A percentile compares a stretch with the other conserved stretches of the same genome.
phyloP scores from a whole-genome alignment of 2,797 vertebrate genomes.

The Betta splendens region DNA sequence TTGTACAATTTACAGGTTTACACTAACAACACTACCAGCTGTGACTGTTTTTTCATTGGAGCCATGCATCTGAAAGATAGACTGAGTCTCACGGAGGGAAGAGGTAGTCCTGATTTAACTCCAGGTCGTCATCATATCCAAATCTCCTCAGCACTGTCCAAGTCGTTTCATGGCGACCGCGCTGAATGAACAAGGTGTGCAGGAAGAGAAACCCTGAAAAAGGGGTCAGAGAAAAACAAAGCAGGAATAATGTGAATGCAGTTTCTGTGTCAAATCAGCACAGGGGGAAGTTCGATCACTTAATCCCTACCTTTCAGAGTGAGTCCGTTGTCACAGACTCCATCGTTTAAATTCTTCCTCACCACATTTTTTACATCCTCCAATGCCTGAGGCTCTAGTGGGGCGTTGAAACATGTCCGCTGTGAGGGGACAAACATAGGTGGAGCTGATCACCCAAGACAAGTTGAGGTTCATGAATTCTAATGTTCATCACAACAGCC shows the following conservation, averaged over 20 bases:
- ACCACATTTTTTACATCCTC: conserved; percentile 98
- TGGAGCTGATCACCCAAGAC: no score
- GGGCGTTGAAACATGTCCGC: conserved; percentile 96
- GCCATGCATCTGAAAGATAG: background rate
- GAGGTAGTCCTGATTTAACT: conserved; percentile 94
- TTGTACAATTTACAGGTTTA: no score
- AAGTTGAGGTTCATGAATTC: background rate
- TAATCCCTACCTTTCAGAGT: conserved; percentile 88
- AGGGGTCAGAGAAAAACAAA: background rate
- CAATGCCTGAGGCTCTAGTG: conserved; percentile 90
- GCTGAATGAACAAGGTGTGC: conserved; percentile 96
- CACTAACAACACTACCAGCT: no score
- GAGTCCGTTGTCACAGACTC: conserved; percentile 89
- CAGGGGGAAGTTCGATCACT: background rate
- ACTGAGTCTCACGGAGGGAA: conserved; percentile 86
- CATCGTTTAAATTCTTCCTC: conserved; percentile 90
- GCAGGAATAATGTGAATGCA: background rate
- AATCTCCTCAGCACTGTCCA: conserved; percentile 95
- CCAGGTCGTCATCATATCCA: conserved; percentile 93
- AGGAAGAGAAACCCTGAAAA: conserved; percentile 93
- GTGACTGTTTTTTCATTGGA: background rate
- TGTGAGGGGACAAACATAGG: conserved; percentile 51
- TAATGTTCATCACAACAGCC: background rate
- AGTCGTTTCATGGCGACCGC: conserved; percentile 95
- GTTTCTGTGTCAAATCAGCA: background rate